Evolutionary conservation across 2,888 invertebrate genomes (phyloP).

Genomic region (Xestia xanthographa): DNA sequence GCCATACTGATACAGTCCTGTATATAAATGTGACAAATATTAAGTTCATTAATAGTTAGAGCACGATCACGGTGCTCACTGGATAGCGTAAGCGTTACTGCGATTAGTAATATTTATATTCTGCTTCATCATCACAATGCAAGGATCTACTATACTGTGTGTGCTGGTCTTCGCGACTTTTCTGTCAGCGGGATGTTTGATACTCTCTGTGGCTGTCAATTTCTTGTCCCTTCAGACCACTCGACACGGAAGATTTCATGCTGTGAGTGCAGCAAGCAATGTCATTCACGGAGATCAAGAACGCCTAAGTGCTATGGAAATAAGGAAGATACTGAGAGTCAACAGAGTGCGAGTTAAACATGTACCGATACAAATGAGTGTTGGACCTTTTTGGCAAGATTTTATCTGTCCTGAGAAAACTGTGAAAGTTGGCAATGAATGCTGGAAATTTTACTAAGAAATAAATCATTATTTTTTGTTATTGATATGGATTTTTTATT

Average conservation of each 20-base stretch:
- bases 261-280: neutral
- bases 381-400: slow-evolving; percentile 27
- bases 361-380: neutral
- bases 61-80: neutral
- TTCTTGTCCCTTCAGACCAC: neutral
- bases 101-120: neutral
- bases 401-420: neutral
- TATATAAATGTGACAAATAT: neutral
- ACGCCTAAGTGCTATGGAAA: neutral
- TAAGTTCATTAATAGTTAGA: neutral
- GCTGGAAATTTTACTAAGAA: slow-evolving; percentile 13
- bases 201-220: neutral
- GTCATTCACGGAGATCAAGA: neutral
- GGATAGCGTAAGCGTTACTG: neutral
- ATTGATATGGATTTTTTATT: neutral
- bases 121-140: neutral
- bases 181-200: slow-evolving; percentile 11
- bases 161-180: neutral
- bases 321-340: slow-evolving; percentile 7
- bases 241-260: slow-evolving; percentile 4
- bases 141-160: neutral
- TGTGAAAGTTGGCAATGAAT: neutral
- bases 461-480: slow-evolving; percentile 9
- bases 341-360: neutral
- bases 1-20: neutral